A percentile compares a stretch with the other conserved stretches of the same genome.
Evolutionary conservation across 2,888 invertebrate genomes (phyloP).

Genomic region (Aphrophora alni): DNA sequence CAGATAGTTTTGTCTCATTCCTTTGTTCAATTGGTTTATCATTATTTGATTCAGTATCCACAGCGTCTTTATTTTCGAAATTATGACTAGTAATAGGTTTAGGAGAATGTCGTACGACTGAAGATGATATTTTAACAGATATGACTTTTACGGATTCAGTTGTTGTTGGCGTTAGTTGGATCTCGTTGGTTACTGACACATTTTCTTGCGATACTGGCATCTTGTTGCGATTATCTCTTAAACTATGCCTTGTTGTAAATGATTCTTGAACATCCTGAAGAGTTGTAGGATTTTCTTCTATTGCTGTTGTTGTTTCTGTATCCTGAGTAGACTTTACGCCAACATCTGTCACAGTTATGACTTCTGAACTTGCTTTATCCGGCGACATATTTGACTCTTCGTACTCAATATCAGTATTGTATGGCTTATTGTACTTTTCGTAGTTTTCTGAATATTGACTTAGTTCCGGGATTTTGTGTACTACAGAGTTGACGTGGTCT

Average conservation of each 20-base stretch:
- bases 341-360: background rate
- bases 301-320: background rate
- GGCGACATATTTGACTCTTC: background rate
- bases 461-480: constrained; percentile 17
- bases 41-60: background rate
- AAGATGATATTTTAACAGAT: constrained; percentile 62
- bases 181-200: background rate
- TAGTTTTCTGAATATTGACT: constrained; percentile 2
- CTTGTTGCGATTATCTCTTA: background rate
- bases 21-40: background rate
- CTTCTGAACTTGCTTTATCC: background rate
- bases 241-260: background rate
- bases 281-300: background rate
- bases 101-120: constrained; percentile 54
- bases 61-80: background rate
- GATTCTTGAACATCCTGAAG: background rate
- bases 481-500: background rate
- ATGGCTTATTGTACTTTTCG: background rate
- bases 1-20: background rate
- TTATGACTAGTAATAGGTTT: background rate
- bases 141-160: constrained; percentile 55
- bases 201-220: background rate
- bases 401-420: background rate
- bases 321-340: background rate
- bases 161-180: constrained; percentile 2